These are phyloP conservation scores for Emydura subglobosa DNA, from an alignment of 2,113 vertebrate species.

Conservation along the genomic window DNA sequence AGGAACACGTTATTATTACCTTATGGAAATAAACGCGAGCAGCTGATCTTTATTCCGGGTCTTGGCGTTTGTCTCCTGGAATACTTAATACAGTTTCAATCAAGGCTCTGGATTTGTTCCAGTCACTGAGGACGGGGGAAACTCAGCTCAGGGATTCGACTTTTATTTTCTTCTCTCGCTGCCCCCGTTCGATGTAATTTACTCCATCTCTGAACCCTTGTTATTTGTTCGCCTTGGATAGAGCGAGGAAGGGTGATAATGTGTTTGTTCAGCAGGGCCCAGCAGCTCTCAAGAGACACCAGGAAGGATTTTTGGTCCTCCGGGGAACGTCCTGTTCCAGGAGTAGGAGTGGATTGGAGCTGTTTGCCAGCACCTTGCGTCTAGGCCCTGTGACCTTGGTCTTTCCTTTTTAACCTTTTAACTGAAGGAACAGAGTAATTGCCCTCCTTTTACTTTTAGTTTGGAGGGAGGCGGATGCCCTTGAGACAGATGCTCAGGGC, in stretches of 20 bases:
- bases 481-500: not conserved
- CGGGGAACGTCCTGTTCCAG: not conserved
- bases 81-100: constrained; percentile 48
- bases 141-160: not conserved
- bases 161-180: not conserved
- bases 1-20: constrained; percentile 56
- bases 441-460: not conserved
- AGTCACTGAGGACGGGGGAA: constrained; percentile 9
- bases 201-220: not conserved
- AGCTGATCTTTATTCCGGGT: constrained; percentile 42
- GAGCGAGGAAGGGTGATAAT: not conserved
- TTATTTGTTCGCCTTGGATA: not conserved
- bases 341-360: not conserved
- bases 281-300: not conserved
- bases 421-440: not conserved
- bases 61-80: constrained; percentile 23
- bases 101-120: constrained; percentile 72
- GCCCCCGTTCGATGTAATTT: rapidly evolving
- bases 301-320: not conserved
- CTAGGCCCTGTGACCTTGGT: not conserved
- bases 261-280: not conserved
- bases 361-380: not conserved
- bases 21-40: constrained; percentile 59
- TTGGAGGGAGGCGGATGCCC: not conserved
- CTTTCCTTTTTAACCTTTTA: not conserved